A percentile compares a stretch with the other conserved stretches of the same genome.
Evolutionary conservation across 2,797 vertebrate genomes (phyloP).

Genomic region (Muraenolepis orangiensis): DNA sequence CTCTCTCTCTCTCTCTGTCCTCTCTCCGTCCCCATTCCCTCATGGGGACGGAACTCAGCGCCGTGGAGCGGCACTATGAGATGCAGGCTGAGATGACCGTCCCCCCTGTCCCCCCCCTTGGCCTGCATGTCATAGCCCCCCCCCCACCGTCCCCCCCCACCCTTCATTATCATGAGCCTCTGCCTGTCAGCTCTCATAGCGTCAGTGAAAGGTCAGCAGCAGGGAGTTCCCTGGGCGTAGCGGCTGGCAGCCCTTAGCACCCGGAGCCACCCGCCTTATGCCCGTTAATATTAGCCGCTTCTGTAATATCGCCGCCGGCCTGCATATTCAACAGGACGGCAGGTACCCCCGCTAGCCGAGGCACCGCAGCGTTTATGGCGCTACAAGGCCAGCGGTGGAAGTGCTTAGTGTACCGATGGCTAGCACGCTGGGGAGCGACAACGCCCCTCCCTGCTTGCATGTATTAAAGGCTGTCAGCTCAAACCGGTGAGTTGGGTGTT

Average conservation of each 20-base stretch:
- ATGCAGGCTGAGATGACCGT: too few species aligned
- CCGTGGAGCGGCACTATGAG: too few species aligned
- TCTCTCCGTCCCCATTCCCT: too few species aligned
- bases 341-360: constrained; percentile 28
- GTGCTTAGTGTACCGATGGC: constrained; percentile 40
- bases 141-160: background rate
- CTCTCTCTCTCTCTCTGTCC: too few species aligned
- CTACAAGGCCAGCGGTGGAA: constrained; percentile 37
- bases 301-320: constrained; percentile 61
- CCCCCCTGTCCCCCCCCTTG: too few species aligned
- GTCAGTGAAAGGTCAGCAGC: constrained; percentile 73
- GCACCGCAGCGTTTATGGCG: constrained; percentile 30
- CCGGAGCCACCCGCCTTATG: constrained; percentile 64
- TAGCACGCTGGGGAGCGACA: constrained; percentile 28
- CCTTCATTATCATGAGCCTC: constrained; percentile 56
- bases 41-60: too few species aligned
- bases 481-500: constrained; percentile 38
- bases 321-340: constrained; percentile 61
- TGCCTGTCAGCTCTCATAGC: constrained; percentile 67
- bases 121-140: too few species aligned
- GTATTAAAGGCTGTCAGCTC: constrained; percentile 46
- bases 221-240: constrained; percentile 71
- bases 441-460: constrained; percentile 29
- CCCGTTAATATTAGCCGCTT: constrained; percentile 50
- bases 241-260: constrained; percentile 66